phyloP scores from a whole-genome alignment of 2,888 invertebrate genomes.

The Macrosiphum euphorbiae region DNA sequence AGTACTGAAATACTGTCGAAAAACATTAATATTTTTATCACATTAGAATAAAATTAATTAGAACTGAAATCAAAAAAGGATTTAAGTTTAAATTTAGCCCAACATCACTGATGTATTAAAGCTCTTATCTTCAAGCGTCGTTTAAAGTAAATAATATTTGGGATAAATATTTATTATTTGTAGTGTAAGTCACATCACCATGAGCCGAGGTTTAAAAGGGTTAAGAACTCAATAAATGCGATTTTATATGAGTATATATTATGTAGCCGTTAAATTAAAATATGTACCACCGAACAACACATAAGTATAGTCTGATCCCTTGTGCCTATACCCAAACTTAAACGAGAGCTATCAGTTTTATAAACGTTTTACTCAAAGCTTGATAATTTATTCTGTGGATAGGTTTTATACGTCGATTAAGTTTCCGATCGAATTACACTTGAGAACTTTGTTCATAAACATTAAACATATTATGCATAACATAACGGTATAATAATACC shows the following conservation, averaged over 20 bases:
- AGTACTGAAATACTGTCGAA: not conserved
- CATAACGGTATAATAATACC: not conserved
- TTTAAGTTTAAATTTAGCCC: not conserved
- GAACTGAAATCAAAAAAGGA: not conserved
- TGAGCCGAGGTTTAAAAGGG: not conserved
- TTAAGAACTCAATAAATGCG: not conserved
- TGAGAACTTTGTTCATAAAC: not conserved
- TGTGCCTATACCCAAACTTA: not conserved
- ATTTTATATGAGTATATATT: not conserved
- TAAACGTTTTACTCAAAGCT: not conserved
- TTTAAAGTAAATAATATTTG: not conserved
- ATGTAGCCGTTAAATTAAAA: not conserved
- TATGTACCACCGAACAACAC: not conserved
- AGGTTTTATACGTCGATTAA: not conserved
- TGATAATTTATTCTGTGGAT: not conserved
- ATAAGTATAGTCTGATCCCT: no score
- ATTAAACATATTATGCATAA: not conserved
- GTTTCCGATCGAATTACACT: not conserved
- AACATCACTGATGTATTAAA: not conserved
- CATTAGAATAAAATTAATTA: not conserved
- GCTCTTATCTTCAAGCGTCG: not conserved
- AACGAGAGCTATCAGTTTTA: not conserved
- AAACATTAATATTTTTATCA: not conserved
- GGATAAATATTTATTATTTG: not conserved
- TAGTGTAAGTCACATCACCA: not conserved